Conservation (phyloP, 2,797 vertebrate species). For the Crocodylus rhombifer region DNA sequence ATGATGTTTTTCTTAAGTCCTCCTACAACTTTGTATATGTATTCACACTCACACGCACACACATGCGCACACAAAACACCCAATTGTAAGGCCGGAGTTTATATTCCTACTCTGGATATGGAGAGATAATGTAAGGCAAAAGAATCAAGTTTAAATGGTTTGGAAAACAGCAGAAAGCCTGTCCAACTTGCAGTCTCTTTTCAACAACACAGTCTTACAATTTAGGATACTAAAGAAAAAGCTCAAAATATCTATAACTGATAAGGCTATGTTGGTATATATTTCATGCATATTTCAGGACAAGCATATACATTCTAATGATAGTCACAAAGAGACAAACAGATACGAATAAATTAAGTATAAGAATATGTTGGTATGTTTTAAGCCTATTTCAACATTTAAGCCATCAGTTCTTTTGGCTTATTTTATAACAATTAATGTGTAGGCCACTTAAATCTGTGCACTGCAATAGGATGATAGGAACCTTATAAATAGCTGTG, state of each 20-base stretch:
- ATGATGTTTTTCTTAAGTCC: neutral
- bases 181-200: neutral
- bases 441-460: slow-evolving; percentile 7
- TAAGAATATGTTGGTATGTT: neutral
- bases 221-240: neutral
- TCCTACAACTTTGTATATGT: neutral
- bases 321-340: neutral
- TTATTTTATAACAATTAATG: neutral
- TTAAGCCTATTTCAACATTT: neutral
- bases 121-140: neutral
- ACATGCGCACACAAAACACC: neutral
- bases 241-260: neutral
- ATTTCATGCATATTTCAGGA: neutral
- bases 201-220: neutral
- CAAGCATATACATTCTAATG: neutral
- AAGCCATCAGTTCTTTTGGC: slow-evolving; percentile 1
- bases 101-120: neutral
- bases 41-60: neutral
- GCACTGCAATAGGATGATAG: slow-evolving; percentile 22
- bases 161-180: neutral
- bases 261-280: neutral
- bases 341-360: neutral
- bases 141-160: neutral
- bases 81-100: neutral
- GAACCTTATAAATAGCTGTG: neutral